Conservation (phyloP, 2,797 vertebrate genomes). For the Babyrousa celebensis region DNA sequence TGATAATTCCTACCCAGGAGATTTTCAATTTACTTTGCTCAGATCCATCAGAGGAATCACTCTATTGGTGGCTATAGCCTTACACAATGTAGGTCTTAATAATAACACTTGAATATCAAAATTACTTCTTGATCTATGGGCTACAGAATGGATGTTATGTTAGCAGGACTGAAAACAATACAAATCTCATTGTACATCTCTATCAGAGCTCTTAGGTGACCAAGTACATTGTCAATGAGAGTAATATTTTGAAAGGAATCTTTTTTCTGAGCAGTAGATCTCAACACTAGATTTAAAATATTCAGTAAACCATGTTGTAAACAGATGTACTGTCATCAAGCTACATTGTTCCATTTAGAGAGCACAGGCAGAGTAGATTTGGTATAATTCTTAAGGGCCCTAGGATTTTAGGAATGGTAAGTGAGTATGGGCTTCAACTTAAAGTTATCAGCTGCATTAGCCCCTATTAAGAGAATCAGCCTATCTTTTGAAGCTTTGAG, state of each 20-base stretch:
- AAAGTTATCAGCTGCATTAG: background rate
- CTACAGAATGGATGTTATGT: background rate
- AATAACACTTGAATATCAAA: background rate
- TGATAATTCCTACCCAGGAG: background rate
- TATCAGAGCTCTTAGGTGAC: background rate
- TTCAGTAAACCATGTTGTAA: background rate
- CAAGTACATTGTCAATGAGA: background rate
- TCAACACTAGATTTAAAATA: background rate
- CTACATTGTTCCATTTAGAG: no score
- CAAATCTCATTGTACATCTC: background rate
- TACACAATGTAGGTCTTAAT: background rate
- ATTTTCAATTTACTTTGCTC: background rate
- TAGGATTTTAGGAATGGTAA: background rate
- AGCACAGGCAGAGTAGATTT: background rate
- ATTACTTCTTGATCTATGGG: background rate
- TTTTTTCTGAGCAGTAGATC: background rate
- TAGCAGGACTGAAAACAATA: background rate
- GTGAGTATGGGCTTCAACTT: background rate
- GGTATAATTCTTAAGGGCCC: background rate
- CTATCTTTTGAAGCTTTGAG: background rate
- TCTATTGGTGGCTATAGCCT: background rate
- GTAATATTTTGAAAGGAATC: background rate
- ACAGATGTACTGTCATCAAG: background rate
- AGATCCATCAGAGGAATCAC: background rate
- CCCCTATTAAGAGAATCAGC: background rate